Evolutionary conservation across 2,888 invertebrate genomes (phyloP).

Genomic region (Nudaria mundana): DNA sequence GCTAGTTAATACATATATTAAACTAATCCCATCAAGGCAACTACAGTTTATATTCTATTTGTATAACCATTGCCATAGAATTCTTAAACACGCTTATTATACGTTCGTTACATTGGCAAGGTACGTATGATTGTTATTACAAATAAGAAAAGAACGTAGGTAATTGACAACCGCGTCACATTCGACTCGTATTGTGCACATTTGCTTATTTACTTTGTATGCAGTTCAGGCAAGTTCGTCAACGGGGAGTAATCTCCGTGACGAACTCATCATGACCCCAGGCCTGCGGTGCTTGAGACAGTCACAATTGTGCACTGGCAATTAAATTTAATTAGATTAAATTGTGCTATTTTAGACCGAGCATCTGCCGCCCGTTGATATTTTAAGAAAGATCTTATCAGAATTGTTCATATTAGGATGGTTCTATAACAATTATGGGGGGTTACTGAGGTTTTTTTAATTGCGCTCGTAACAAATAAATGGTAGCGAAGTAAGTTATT

Average conservation of each 20-base stretch:
- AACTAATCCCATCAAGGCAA: too few species aligned
- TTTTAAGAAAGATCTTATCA: conserved; percentile 51
- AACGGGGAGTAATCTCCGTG: conserved; percentile 23
- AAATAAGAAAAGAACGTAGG: conserved; percentile 19
- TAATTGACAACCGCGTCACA: conserved; percentile 40
- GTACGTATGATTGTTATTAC: too few species aligned
- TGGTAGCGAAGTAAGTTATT: too few species aligned
- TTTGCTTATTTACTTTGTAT: conserved; percentile 51
- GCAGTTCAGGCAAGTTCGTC: conserved; percentile 38
- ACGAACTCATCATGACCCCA: conserved; percentile 51
- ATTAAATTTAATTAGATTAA: conserved; percentile 74
- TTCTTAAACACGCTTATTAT: too few species aligned
- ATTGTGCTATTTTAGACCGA: conserved; percentile 67
- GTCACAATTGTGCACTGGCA: conserved; percentile 65
- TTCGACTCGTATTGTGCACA: conserved; percentile 31
- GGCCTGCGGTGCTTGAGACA: conserved; percentile 60
- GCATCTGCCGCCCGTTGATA: conserved; percentile 50
- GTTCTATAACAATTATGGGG: too few species aligned
- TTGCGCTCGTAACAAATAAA: too few species aligned
- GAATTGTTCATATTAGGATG: conserved; percentile 45
- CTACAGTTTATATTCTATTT: too few species aligned
- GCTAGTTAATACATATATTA: too few species aligned
- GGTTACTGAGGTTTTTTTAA: too few species aligned
- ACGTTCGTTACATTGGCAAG: too few species aligned
- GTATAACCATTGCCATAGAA: too few species aligned